Base-by-base conservation (phyloP, 2,113 vertebrate species). In the Callocephalon fimbriatum region DNA sequence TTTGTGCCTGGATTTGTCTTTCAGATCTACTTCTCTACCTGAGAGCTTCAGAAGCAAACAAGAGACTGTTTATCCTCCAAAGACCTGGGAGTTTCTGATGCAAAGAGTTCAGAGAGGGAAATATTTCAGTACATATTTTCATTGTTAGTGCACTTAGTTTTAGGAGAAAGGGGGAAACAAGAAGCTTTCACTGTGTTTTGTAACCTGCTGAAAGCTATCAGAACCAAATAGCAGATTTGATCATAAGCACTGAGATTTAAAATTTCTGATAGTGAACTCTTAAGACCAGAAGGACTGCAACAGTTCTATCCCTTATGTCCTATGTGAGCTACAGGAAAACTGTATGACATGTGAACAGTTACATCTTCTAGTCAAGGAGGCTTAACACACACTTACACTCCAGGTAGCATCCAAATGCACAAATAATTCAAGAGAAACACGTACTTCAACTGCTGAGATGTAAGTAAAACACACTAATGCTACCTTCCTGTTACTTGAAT, bases 261-360 rank as follows among this genome's bases (percentile, higher is more conserved):
- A n/a, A n/a, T 18, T 45, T 65, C 21, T 2, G 6, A 54, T 7
- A 73, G 7, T 2, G 1, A 77, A 54, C 25, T 19, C 12, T 15
- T 12, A 44, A 80, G 20, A 76, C 11, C 17, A 80, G 35, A 47
- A 61, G 2, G 18, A 9, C 29, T 77, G 0, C 14, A 48, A 48
- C 8, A 56, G 37, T 19, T 68, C 47, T 32, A 53, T 1, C 6
- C 9, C 22, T 53, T 58, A 70, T 23, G 53, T 51, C n/a, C 40
- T 37, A 4, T 18, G 17, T 15, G 16, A 84, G 5, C 48, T 47
- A 80, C 2, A 61, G 11, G 5, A 68, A 84, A 86, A 56, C 13
- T 3, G 0, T 5, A 14, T 2, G 18, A 40, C 15, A 45, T 4
- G 1, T 2, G 2, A 91, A 37, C 21, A 68, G 10, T 5, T 19